These are phyloP conservation scores for Tapera naevia DNA, from an alignment of 2,797 vertebrate species.

Conservation along the genomic window DNA sequence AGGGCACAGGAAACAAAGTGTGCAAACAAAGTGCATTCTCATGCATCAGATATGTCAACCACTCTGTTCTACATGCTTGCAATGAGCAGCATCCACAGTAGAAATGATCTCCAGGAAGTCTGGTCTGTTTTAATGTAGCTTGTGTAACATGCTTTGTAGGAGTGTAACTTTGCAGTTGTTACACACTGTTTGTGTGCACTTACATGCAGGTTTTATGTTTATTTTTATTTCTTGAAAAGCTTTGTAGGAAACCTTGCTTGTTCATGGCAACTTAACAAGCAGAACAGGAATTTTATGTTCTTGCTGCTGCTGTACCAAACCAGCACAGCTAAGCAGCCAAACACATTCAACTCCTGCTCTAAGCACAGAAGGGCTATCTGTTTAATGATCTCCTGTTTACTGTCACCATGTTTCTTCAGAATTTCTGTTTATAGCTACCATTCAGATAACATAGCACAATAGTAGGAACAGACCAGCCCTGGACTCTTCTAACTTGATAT, in stretches of 20 bases:
- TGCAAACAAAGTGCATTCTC: background rate
- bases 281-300: background rate
- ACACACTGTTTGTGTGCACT: background rate
- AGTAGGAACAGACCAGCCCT: background rate
- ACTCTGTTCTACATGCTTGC: background rate
- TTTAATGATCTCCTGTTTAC: background rate
- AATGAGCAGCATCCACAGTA: background rate
- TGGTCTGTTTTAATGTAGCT: background rate
- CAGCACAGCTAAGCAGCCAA: background rate
- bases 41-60: background rate
- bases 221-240: conserved; percentile 12
- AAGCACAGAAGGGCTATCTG: background rate
- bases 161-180: background rate
- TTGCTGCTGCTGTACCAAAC: background rate
- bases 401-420: background rate
- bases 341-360: background rate
- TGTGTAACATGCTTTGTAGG: background rate
- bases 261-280: background rate
- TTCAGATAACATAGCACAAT: background rate
- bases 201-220: background rate
- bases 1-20: background rate
- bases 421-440: background rate
- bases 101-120: background rate
- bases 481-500: background rate
- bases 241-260: background rate